Percentiles rank a stretch among this genome's conserved stretches.
Conservation (phyloP, 2,888 invertebrate genomes). For the Gisinianus flammeolus region DNA sequence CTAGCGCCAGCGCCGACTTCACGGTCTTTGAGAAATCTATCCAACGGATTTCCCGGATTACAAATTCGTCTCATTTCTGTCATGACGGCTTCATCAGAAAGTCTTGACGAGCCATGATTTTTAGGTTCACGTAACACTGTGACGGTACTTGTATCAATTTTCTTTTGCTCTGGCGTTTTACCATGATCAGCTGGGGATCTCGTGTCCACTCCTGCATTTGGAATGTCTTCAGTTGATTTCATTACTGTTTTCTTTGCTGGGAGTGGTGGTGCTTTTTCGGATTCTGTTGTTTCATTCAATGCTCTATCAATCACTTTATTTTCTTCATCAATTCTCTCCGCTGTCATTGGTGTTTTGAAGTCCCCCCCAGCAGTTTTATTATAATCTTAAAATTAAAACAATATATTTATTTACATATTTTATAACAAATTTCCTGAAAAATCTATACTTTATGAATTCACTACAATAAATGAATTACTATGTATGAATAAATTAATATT, state of each 20-base stretch:
- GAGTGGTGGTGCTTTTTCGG: background rate
- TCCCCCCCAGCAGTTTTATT: background rate
- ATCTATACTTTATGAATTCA: too few relatives aligned
- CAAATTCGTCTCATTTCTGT: constrained; percentile 79
- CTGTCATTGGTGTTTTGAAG: background rate
- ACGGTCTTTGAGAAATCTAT: constrained; percentile 75
- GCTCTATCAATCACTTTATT: background rate
- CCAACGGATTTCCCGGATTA: constrained; percentile 79
- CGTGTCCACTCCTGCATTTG: background rate
- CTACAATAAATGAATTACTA: too few relatives aligned
- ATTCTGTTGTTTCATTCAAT: background rate
- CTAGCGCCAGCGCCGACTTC: constrained; percentile 68
- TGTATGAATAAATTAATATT: too few relatives aligned
- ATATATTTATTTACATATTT: too few relatives aligned
- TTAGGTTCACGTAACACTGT: background rate
- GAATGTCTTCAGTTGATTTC: background rate
- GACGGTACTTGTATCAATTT: constrained; percentile 41
- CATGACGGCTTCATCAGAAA: constrained; percentile 77
- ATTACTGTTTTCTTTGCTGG: background rate
- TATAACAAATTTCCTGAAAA: too few relatives aligned
- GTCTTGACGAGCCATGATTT: constrained; percentile 61
- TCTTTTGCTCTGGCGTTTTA: constrained; percentile 38
- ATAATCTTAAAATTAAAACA: background rate
- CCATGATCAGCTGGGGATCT: background rate
- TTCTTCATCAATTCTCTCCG: constrained; percentile 5